Evolutionary conservation across 2,797 vertebrate genomes (phyloP).

Genomic region (Myoxocephalus aenaeus): DNA sequence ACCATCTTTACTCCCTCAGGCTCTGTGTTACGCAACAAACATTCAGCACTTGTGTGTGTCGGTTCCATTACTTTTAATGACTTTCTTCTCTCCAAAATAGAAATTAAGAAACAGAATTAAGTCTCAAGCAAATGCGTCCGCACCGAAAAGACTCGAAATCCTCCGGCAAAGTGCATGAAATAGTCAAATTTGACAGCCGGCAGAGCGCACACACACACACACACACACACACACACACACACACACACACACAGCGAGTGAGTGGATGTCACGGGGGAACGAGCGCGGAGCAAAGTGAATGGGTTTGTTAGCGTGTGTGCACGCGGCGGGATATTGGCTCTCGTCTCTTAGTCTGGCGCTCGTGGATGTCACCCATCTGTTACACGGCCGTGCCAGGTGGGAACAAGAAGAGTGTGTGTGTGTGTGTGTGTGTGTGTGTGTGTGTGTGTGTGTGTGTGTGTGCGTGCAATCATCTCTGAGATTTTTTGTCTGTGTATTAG

Average conservation of each 20-base stretch:
- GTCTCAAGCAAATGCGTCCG: no score
- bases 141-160: not conserved
- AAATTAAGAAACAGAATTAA: not conserved
- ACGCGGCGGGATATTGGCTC: conserved; percentile 34
- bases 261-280: conserved; percentile 33
- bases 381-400: conserved; percentile 29
- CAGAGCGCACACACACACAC: conserved; percentile 17
- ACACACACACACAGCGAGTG: not conserved
- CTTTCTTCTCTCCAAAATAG: not conserved
- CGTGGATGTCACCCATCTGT: conserved; percentile 55
- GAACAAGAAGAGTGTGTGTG: not conserved
- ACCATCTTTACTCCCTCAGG: not conserved
- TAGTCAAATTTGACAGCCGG: conserved; percentile 43
- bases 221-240: no score
- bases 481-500: not conserved
- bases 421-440: no score
- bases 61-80: conserved; percentile 3
- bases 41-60: not conserved
- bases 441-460: not conserved
- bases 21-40: not conserved
- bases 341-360: conserved; percentile 40
- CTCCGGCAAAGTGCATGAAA: conserved; percentile 14
- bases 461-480: conserved; percentile 11
- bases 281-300: conserved; percentile 25
- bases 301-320: conserved; percentile 37